Percentiles rank a stretch among this genome's conserved stretches.
Conservation (phyloP, 2,113 vertebrate genomes). For the Elgaria multicarinata region DNA sequence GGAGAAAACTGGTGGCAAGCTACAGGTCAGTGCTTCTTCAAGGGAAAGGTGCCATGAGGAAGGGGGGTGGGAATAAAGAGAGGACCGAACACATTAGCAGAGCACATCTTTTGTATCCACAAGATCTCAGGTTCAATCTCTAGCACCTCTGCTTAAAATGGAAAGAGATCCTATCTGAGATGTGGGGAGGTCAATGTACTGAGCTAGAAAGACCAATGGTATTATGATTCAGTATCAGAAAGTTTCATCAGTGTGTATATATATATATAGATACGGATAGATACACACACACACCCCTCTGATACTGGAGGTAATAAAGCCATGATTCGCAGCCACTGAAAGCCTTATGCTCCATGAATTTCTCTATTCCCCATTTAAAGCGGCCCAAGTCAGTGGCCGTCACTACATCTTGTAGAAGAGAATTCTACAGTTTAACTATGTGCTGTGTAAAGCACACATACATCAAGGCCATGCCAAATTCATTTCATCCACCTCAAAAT, state of each 20-base stretch:
- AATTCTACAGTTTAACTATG: no score
- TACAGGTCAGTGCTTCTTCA: rapidly evolving
- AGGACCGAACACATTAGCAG: neutral
- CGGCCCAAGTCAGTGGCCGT: no score
- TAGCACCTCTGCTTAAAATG: neutral
- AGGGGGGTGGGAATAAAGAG: constrained; percentile 47
- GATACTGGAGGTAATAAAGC: no score
- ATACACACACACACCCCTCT: no score
- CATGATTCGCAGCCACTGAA: no score
- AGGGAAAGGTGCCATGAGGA: neutral
- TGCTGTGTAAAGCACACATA: no score
- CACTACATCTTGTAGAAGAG: no score
- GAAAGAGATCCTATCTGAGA: neutral
- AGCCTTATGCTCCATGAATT: no score
- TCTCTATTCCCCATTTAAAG: no score
- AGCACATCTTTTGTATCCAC: neutral
- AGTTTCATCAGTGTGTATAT: neutral
- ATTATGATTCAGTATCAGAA: neutral
- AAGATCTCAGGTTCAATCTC: neutral
- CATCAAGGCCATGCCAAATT: neutral
- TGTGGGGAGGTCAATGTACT: neutral
- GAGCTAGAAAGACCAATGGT: neutral
- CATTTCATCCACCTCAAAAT: neutral
- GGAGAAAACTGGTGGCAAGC: neutral
- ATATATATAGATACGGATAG: no score